Conservation (phyloP, 1,140 invertebrate genomes). For the Zaprionus camerounensis region DNA sequence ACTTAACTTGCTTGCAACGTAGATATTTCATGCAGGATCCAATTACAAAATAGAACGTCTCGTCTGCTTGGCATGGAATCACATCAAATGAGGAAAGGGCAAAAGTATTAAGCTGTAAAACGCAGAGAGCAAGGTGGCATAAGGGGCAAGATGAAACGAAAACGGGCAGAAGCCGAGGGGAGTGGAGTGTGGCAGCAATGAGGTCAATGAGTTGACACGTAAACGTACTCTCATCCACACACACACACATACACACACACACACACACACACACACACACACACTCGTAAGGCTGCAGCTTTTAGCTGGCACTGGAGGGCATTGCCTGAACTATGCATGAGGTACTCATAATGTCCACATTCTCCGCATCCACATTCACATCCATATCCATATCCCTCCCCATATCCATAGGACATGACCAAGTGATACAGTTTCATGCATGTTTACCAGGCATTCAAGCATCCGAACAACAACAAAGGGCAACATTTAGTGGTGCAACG, state of each 20-base stretch:
- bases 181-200: conserved; percentile 29
- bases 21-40: neutral
- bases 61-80: conserved; percentile 26
- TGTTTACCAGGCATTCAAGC: conserved; percentile 60
- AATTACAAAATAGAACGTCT: conserved; percentile 46
- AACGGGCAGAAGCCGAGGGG: neutral
- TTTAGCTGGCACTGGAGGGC: conserved; percentile 34
- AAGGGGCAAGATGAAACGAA: neutral
- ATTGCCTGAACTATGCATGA: conserved; percentile 26
- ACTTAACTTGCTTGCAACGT: neutral
- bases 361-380: neutral
- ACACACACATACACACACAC: too few relatives aligned
- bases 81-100: conserved; percentile 17
- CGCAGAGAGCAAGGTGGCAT: conserved; percentile 26
- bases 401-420: conserved; percentile 34
- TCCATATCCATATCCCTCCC: neutral
- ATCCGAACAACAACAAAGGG: conserved; percentile 36
- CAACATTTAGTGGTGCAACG: conserved; percentile 29
- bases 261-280: conserved; percentile 16
- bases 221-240: conserved; percentile 16
- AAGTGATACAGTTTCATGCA: conserved; percentile 67
- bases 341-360: conserved; percentile 7
- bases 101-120: conserved; percentile 11
- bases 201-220: conserved; percentile 61
- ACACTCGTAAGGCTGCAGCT: conserved; percentile 17